phyloP scores from a whole-genome alignment of 2,888 invertebrate genomes.

The Tachina fera region DNA sequence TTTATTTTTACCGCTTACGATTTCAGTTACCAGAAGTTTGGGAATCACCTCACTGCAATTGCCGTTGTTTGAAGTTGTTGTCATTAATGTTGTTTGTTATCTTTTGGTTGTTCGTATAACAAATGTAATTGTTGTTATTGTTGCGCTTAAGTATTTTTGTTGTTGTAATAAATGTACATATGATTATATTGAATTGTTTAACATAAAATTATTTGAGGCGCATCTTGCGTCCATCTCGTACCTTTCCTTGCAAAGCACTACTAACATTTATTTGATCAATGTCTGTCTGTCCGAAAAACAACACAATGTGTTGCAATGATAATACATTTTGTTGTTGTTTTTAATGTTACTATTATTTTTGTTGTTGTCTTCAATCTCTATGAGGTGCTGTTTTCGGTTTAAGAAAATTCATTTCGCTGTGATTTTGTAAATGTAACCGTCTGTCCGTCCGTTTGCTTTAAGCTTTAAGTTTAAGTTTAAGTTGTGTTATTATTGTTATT shows the following conservation, averaged over 20 bases:
- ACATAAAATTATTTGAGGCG: conserved; percentile 82
- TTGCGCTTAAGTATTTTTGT: conserved; percentile 67
- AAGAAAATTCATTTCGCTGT: conserved; percentile 64
- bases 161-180: conserved; percentile 71
- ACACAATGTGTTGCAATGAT: conserved; percentile 41
- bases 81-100: conserved; percentile 75
- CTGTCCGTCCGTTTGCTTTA: conserved; percentile 12
- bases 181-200: conserved; percentile 80
- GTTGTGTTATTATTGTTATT: conserved; percentile 14
- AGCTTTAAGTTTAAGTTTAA: neutral
- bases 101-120: conserved; percentile 64
- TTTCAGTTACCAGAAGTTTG: conserved; percentile 1
- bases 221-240: conserved; percentile 51
- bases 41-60: conserved; percentile 5
- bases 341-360: conserved; percentile 21
- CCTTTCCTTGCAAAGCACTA: conserved; percentile 15
- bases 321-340: conserved; percentile 19
- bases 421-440: conserved; percentile 56
- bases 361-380: conserved; percentile 45
- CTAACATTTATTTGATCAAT: neutral
- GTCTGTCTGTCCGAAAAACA: conserved; percentile 32
- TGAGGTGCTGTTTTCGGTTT: conserved; percentile 71
- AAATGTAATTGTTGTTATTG: conserved; percentile 58
- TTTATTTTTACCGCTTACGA: too few relatives aligned
- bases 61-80: conserved; percentile 68